Base-by-base conservation (phyloP, 2,888 invertebrate species). In the Dicranocentrus wangi region DNA sequence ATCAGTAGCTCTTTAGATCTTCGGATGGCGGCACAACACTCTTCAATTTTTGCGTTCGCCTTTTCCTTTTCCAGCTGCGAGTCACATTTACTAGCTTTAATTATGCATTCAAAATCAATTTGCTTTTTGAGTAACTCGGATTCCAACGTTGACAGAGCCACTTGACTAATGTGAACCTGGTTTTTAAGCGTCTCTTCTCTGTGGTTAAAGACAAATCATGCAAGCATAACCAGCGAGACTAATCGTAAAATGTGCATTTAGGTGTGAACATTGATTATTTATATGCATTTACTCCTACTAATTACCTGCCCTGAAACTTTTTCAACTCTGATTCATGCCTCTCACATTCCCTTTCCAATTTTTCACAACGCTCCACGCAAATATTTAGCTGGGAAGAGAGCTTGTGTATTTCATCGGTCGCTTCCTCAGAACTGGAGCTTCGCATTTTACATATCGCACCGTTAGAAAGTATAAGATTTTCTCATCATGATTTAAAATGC, bases 261-360 rank as follows among this genome's bases (percentile, higher is more conserved):
- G 7, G 5, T 13, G 13, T 13, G 7, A 5, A 8, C 39, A 5
- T 39, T 13, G 13, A 39, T 5, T 39, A 39, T 39, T 39, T 5
- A 5, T 39, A 13, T 8, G 39, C 13, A 8, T 39, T 39, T n/a
- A n/a, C n/a, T n/a, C n/a, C n/a, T n/a, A n/a, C n/a, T 39, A 8
- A 39, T 27, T 47, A 73, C 73, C 73, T 7, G 53, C 71, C 51
- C 15, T 60, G 32, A 32, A 68, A 42, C 28, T 78, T 23, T 10
- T n/a, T 15, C 7, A 78, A 28, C 23, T 83, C 76, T 5, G 17
- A 7, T 0, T 32, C 28, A 0, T 72, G 1, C n/a, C 47, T 27
- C 58, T 85, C 61, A 3, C 79, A 25, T 55, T 82, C 83, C 58
- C 78, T 81, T 7, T 83, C 76, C 2, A 84, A 17, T 66, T 77